These are phyloP conservation scores for Bubo blakistoni DNA, from an alignment of 2,113 vertebrate genomes.

Conservation along the genomic window DNA sequence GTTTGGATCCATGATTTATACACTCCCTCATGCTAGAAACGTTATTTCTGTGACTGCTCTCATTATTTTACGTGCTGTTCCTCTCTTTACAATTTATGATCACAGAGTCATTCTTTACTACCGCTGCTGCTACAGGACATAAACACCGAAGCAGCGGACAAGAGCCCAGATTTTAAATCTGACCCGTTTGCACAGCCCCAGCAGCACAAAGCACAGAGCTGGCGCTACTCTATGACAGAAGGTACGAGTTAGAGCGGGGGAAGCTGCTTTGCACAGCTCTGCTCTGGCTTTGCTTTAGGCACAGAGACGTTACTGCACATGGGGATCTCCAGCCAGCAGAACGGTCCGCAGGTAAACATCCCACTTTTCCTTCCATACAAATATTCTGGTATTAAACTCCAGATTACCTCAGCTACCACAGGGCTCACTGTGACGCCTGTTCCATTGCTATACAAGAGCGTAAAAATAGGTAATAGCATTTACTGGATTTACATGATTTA, in stretches of 20 bases:
- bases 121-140: neutral
- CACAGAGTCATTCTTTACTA: neutral
- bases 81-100: neutral
- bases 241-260: neutral
- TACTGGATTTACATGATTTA: neutral
- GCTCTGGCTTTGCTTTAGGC: neutral
- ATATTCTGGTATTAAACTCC: neutral
- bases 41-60: neutral
- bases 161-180: neutral
- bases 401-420: too few species aligned
- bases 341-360: neutral
- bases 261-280: neutral
- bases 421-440: accelerated
- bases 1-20: neutral
- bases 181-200: neutral
- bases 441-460: neutral
- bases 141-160: neutral
- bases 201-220: accelerated
- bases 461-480: neutral
- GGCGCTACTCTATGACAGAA: neutral
- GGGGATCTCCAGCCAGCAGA: neutral
- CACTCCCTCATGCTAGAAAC: neutral
- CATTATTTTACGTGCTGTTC: accelerated
- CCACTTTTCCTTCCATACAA: neutral
- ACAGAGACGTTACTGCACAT: neutral